Evolutionary conservation across 2,113 vertebrate genomes (phyloP).

Genomic region (Helogale parvula): DNA sequence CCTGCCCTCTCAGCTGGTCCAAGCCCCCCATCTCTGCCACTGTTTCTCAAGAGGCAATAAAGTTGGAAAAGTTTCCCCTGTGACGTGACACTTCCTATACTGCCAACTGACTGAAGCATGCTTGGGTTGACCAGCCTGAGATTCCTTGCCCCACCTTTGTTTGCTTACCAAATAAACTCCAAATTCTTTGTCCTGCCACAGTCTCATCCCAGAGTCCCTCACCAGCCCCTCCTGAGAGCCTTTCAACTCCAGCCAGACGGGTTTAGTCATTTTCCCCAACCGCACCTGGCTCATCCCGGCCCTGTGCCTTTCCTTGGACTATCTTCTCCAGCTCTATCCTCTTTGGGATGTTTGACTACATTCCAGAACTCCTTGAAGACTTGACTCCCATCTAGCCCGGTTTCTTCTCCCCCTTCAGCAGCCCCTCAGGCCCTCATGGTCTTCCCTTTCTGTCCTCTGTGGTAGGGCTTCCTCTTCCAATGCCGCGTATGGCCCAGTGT

Average conservation of each 20-base stretch:
- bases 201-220: not conserved
- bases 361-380: not conserved
- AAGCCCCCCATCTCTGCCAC: not conserved
- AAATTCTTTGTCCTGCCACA: not conserved
- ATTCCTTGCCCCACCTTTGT: not conserved
- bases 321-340: not conserved
- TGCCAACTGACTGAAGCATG: too few species aligned
- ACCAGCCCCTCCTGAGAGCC: not conserved
- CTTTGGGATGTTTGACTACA: not conserved
- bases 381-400: not conserved
- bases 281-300: not conserved
- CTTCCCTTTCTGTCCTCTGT: not conserved
- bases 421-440: rapidly evolving
- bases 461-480: not conserved
- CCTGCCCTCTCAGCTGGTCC: not conserved
- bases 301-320: not conserved
- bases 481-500: rapidly evolving
- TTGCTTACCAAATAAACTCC: conserved; percentile 2
- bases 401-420: not conserved
- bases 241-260: not conserved
- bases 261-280: not conserved
- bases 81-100: not conserved
- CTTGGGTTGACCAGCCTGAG: not conserved
- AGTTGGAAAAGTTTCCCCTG: not conserved
- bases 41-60: not conserved